A percentile compares a stretch with the other conserved stretches of the same genome.
phyloP scores from a whole-genome alignment of 2,113 vertebrate species.

The Engystomops pustulosus region DNA sequence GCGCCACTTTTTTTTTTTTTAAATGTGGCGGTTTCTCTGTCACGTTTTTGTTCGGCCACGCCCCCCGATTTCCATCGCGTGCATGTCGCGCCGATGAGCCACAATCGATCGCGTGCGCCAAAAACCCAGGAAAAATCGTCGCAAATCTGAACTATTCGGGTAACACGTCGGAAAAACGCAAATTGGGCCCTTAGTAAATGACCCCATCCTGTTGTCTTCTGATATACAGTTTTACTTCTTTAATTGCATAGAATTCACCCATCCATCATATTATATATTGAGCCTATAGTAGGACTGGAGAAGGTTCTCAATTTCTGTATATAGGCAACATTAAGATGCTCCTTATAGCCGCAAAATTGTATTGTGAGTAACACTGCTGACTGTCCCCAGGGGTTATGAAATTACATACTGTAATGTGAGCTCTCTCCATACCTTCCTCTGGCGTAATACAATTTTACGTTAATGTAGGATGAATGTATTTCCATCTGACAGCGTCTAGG shows the following conservation, averaged over 20 bases:
- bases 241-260: neutral
- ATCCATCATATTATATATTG: neutral
- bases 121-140: no score
- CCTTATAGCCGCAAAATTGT: neutral
- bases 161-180: no score
- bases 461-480: slow-evolving; percentile 41
- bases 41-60: no score
- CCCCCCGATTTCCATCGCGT: no score
- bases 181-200: neutral
- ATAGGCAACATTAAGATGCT: slow-evolving; percentile 11
- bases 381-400: slow-evolving; percentile 44
- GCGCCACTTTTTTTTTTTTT: no score
- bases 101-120: no score
- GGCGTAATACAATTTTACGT: slow-evolving; percentile 53
- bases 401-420: slow-evolving; percentile 57
- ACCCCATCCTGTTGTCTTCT: neutral
- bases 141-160: no score
- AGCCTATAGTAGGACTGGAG: neutral
- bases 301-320: neutral
- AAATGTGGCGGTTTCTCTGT: no score
- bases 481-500: neutral
- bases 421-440: slow-evolving; percentile 46
- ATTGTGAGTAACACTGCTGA: slow-evolving; percentile 35
- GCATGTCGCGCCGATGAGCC: no score
- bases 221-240: neutral